Percentiles rank a stretch among this genome's conserved stretches.
Evolutionary conservation across 2,113 vertebrate genomes (phyloP).

Genomic region (Dinomys branickii): DNA sequence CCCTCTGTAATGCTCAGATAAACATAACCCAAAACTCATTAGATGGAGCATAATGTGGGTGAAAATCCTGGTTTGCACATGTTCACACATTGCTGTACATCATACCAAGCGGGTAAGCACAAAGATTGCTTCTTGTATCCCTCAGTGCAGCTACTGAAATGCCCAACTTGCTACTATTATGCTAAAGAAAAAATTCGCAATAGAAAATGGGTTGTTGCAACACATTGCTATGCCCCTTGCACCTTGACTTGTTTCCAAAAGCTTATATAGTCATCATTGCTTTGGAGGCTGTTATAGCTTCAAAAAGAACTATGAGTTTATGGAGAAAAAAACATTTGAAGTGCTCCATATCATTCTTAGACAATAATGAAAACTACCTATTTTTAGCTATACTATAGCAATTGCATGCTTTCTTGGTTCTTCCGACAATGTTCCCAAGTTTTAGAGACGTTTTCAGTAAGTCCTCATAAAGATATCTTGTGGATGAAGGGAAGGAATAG

Average conservation of each 20-base stretch:
- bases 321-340: background rate
- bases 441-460: background rate
- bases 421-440: background rate
- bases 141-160: background rate
- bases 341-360: background rate
- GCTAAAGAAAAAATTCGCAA: background rate
- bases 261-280: background rate
- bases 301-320: constrained; percentile 19
- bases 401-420: background rate
- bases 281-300: constrained; percentile 35
- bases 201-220: background rate
- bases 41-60: background rate
- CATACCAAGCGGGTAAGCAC: background rate
- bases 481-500: background rate
- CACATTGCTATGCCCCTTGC: background rate
- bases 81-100: background rate
- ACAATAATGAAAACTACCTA: background rate
- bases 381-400: background rate
- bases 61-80: background rate
- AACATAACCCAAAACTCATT: background rate
- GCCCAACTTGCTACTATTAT: background rate
- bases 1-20: background rate
- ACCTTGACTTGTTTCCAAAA: background rate
- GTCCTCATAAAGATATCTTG: background rate
- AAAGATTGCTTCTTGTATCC: background rate